These are phyloP conservation scores for Campaea margaritaria DNA, from an alignment of 2,888 invertebrate genomes.

Conservation along the genomic window DNA sequence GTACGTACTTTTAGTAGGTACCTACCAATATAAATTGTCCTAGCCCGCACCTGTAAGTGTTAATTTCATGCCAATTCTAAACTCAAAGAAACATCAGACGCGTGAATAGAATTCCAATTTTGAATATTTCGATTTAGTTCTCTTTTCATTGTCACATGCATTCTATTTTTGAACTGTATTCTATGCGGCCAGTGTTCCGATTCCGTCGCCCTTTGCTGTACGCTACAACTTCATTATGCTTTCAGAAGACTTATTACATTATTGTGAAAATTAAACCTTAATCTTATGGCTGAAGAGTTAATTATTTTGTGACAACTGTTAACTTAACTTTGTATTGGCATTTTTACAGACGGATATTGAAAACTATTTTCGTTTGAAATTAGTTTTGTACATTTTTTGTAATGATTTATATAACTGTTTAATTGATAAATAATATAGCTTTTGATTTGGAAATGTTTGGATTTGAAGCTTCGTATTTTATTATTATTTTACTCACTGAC, in stretches of 20 bases:
- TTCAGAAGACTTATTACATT: constrained; percentile 6
- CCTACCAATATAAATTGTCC: too few species aligned
- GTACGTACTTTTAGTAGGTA: too few species aligned
- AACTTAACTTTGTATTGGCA: constrained; percentile 7
- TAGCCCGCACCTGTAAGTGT: too few species aligned
- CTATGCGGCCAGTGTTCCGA: constrained; percentile 57
- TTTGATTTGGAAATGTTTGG: background rate
- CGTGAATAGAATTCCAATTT: constrained; percentile 47
- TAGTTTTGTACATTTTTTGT: constrained; percentile 12
- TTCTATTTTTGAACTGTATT: constrained; percentile 63
- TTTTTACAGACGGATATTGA: constrained; percentile 31
- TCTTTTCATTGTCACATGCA: constrained; percentile 62
- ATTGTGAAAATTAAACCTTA: constrained; percentile 12
- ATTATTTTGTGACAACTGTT: background rate
- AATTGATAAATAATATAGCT: background rate
- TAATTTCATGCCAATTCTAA: background rate
- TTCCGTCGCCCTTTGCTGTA: constrained; percentile 55
- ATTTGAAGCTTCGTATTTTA: too few species aligned
- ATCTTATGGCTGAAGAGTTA: background rate
- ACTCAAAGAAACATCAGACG: constrained; percentile 17
- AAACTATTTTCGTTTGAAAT: constrained; percentile 31
- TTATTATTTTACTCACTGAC: too few species aligned
- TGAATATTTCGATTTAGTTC: constrained; percentile 49
- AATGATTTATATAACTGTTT: constrained; percentile 11
- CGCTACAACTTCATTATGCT: constrained; percentile 41